Conservation (phyloP, 2,797 vertebrate species). For the Enteromius paludinosus region DNA sequence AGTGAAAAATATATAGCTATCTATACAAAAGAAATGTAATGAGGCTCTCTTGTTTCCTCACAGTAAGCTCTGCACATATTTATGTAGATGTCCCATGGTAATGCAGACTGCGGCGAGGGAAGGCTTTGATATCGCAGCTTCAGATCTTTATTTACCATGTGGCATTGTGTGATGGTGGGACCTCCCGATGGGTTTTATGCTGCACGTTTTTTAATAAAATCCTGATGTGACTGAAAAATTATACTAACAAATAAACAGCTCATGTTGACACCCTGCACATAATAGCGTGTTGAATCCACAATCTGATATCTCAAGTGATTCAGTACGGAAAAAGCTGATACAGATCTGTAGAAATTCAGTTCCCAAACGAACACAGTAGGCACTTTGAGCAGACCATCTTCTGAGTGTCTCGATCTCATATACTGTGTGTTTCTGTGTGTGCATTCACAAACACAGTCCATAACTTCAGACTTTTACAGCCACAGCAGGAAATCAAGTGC, state of each 20-base stretch:
- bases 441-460: slow-evolving; percentile 2
- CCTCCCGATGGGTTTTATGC: slow-evolving; percentile 51
- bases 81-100: slow-evolving; percentile 48
- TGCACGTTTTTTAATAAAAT: slow-evolving; percentile 43
- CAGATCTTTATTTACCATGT: slow-evolving; percentile 62
- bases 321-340: slow-evolving; percentile 4
- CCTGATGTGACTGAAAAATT: slow-evolving; percentile 36
- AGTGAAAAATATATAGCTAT: slow-evolving; percentile 38
- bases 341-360: slow-evolving; percentile 8
- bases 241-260: slow-evolving; percentile 46
- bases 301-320: slow-evolving; percentile 17
- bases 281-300: slow-evolving; percentile 18
- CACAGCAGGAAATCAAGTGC: slow-evolving; percentile 20
- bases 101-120: slow-evolving; percentile 31
- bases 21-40: slow-evolving; percentile 46
- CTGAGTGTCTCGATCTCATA: neutral
- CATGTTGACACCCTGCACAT: slow-evolving; percentile 29
- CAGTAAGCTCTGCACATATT: slow-evolving; percentile 45
- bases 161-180: slow-evolving; percentile 47
- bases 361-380: slow-evolving; percentile 10
- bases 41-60: slow-evolving; percentile 54
- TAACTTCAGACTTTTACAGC: neutral
- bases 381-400: neutral
- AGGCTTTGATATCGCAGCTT: slow-evolving; percentile 59
- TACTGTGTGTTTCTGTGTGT: neutral